A percentile compares a stretch with the other conserved stretches of the same genome.
These are phyloP conservation scores for Eupithecia exiguata DNA, from an alignment of 2,888 invertebrate genomes.

Conservation along the genomic window DNA sequence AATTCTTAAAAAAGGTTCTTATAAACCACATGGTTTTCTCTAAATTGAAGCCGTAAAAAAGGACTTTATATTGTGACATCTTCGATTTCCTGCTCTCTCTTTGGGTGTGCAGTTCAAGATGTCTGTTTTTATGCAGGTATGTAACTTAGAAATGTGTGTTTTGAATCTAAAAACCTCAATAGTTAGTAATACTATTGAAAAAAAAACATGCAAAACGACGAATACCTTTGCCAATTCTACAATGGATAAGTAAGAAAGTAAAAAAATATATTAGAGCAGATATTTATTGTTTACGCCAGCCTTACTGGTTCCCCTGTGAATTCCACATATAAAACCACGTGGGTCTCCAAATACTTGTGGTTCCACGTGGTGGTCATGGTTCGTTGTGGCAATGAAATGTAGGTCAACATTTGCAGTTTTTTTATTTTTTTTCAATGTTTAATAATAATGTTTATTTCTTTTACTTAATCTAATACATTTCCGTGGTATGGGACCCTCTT, in stretches of 20 bases:
- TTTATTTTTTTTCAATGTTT: no score
- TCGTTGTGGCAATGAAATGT: no score
- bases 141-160: background rate
- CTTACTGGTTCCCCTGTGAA: no score
- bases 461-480: no score
- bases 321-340: background rate
- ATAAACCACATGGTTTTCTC: background rate
- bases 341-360: background rate
- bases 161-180: background rate
- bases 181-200: background rate
- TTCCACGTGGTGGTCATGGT: background rate
- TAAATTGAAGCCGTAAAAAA: background rate
- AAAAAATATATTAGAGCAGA: background rate
- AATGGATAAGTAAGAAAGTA: background rate
- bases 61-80: background rate
- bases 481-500: no score
- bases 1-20: background rate
- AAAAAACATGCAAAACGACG: background rate
- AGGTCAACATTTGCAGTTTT: no score
- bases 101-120: background rate
- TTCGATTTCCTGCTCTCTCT: background rate
- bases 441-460: no score
- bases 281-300: background rate
- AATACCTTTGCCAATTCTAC: background rate
- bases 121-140: constrained; percentile 33